Evolutionary conservation across 1,140 invertebrate genomes (phyloP), one percentile per base, ranked within the genome.

Genomic region (Bombus fervidus): DNA sequence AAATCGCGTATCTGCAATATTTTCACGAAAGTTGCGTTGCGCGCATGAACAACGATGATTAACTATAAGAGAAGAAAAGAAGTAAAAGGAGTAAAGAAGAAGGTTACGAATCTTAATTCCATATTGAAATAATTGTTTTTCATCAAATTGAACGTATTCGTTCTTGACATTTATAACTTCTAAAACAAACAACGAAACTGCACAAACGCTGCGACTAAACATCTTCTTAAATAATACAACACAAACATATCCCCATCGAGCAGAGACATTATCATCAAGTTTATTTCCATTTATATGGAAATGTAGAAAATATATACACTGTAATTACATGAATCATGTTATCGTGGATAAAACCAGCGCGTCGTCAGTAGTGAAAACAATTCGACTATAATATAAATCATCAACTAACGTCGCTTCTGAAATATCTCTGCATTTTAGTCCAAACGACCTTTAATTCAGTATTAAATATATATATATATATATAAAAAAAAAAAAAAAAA

Each of bases 291-390:
- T n/a, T 62, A 25, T 43, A 18, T 64, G 37, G 28, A 41, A 78
- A 41, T 78, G 59, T 62, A 62, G 59, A 62, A 62, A 39, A 57
- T 62, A 59, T 39, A 18, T 25, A 77, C 47, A 53, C 18, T 53
- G 47, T 39, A 34, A 43, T 79, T 79, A 68, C 9, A 68, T 79
- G 39, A 79, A 79, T 79, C 53, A 59, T 43, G 12, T 68, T 68
- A 68, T 68, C 41, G 22, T 15, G 10, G 4, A 31, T 43, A 66
- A 79, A 68, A 37, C 12, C 43, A 53, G 41, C 39, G 28, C 62
- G 18, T 47, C 10, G 41, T 41, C 39, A 47, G 28, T 18, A 79
- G 13, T 9, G 4, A 76, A 18, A 34, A 68, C n/a, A 79, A 47
- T 79, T 43, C 22, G 25, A 79, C 68, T 47, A 37, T 37, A 76